Percentiles rank a stretch among this genome's conserved stretches.
phyloP scores from a whole-genome alignment of 2,113 vertebrate genomes.

The Gobiocypris rarus region DNA sequence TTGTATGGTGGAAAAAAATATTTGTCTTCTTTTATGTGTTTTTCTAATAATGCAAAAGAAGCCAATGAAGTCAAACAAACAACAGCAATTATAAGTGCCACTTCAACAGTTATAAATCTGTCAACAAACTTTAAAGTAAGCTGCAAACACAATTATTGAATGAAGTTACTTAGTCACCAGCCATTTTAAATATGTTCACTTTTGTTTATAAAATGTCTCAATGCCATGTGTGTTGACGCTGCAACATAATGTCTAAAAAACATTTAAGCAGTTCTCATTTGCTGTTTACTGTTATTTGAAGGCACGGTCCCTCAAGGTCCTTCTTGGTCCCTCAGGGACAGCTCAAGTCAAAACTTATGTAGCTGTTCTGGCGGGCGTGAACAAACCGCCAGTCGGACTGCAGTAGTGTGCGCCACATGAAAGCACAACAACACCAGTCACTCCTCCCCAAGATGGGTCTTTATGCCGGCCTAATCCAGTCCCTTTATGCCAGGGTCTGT shows the following conservation, averaged over 20 bases:
- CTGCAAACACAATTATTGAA: slow-evolving; percentile 8
- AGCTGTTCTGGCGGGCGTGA: slow-evolving; percentile 35
- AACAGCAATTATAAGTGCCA: slow-evolving; percentile 37
- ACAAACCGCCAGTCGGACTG: slow-evolving; percentile 47
- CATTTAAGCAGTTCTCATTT: slow-evolving; percentile 8
- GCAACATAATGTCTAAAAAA: not conserved
- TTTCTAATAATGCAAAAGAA: slow-evolving; percentile 48
- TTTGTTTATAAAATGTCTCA: not conserved
- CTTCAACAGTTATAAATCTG: slow-evolving; percentile 36
- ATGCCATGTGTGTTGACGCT: not conserved
- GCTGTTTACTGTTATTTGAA: slow-evolving; percentile 13
- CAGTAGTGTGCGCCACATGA: slow-evolving; percentile 53
- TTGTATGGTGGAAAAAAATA: slow-evolving; percentile 52
- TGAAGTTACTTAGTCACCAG: not conserved
- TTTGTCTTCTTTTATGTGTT: slow-evolving; percentile 49
- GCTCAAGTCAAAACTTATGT: slow-evolving; percentile 38
- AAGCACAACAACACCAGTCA: slow-evolving; percentile 55
- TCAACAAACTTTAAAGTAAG: not conserved
- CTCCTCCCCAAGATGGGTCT: slow-evolving; percentile 59
- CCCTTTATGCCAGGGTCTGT: slow-evolving; percentile 62
- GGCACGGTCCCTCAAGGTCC: slow-evolving; percentile 11
- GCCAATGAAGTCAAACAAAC: slow-evolving; percentile 44
- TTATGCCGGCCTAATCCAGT: slow-evolving; percentile 60
- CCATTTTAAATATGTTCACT: not conserved
- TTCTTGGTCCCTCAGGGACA: slow-evolving; percentile 3